A percentile compares a stretch with the other conserved stretches of the same genome.
phyloP scores from a whole-genome alignment of 2,797 vertebrate species.

The Acrossocheilus fasciatus region DNA sequence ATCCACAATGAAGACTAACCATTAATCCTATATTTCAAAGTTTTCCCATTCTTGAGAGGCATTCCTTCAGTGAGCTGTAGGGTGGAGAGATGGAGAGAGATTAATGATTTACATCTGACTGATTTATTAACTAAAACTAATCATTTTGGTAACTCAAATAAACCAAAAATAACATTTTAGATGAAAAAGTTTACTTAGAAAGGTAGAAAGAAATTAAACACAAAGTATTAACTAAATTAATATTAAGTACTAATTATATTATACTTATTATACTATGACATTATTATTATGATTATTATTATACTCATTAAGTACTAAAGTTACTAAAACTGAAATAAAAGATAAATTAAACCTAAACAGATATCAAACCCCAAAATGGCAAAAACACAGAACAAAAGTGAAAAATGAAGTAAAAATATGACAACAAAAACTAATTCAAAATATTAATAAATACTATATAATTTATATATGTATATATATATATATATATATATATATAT shows the following conservation, averaged over 20 bases:
- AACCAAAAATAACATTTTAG: not conserved
- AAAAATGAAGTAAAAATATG: not conserved
- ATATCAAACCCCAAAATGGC: not conserved
- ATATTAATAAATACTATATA: not conserved
- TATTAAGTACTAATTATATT: not conserved
- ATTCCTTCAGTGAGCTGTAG: slow-evolving; percentile 90
- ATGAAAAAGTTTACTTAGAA: not conserved
- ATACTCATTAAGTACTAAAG: not conserved
- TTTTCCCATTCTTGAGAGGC: slow-evolving; percentile 83
- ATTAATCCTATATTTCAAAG: slow-evolving; percentile 91
- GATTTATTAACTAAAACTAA: not conserved
- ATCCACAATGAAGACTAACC: slow-evolving; percentile 71
- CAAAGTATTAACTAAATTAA: not conserved
- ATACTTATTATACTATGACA: not conserved
- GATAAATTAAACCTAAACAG: not conserved
- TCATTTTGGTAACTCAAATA: not conserved
- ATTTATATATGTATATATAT: no score
- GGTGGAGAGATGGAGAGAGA: slow-evolving; percentile 23
- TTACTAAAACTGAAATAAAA: not conserved
- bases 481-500: no score
- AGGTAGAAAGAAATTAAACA: not conserved
- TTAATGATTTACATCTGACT: not conserved
- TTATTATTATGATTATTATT: no score
- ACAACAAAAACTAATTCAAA: not conserved
- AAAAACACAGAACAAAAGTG: not conserved